These are phyloP conservation scores for Tolmerus cingulatus DNA, from an alignment of 2,888 invertebrate species.

Conservation along the genomic window DNA sequence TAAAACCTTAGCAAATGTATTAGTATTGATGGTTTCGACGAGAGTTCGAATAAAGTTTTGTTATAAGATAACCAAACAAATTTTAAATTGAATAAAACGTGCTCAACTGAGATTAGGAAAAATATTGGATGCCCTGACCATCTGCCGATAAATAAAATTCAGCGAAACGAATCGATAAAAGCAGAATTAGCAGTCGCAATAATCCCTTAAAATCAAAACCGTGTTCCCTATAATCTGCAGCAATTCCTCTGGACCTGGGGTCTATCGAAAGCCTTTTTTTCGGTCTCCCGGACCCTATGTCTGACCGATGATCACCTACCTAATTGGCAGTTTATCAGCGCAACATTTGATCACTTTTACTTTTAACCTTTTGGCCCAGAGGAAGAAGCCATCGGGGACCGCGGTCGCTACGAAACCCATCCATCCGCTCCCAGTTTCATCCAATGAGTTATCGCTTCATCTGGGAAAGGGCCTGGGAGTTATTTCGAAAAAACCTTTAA, in stretches of 20 bases:
- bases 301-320: not conserved
- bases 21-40: too few species aligned
- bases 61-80: too few species aligned
- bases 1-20: too few species aligned
- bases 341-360: constrained; percentile 32
- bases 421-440: not conserved
- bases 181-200: not conserved
- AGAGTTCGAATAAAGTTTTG: too few species aligned
- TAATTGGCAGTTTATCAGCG: constrained; percentile 24
- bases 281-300: not conserved
- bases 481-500: not conserved
- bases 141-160: not conserved
- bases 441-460: constrained; percentile 13
- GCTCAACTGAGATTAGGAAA: not conserved
- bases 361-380: constrained; percentile 17
- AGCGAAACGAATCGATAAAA: not conserved
- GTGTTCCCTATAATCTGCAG: not conserved
- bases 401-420: not conserved
- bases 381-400: not conserved
- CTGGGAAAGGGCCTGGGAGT: not conserved
- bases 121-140: not conserved
- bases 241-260: not conserved
- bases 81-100: too few species aligned
- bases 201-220: not conserved
- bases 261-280: not conserved